Evolutionary conservation across 1,140 invertebrate species (phyloP), one percentile per base, ranked within the genome.

Genomic region (Metopolophium dirhodum): DNA sequence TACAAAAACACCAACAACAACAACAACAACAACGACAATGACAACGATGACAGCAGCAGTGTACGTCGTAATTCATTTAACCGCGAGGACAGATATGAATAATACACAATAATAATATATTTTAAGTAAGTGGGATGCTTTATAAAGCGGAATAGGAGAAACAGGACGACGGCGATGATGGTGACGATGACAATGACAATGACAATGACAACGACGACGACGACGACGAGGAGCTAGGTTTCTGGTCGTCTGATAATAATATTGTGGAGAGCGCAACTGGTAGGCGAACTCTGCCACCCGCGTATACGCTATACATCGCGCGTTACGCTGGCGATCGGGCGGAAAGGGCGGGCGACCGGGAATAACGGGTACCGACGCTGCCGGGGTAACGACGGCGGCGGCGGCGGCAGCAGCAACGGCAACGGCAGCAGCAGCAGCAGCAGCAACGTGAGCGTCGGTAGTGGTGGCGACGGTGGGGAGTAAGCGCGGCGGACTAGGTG

Each of bases 221-320:
- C 37, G 51, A 68, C 9, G 54, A 22, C 23, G 54, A 30, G 23
- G 37, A 90, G 54, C 30, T 68, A 91, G 30, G 45, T 77, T 91
- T 35, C 14, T n/a, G 54, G 14, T 61, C 41, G 90, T 91, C 61
- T 18, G 90, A 77, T 68, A 68, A 68, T 68, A 68, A 68, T 77
- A 89, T 57, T 41, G 87, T 49, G 87, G 91, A 54, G 91, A 54
- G 91, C 91, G 91, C 91, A 93, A 93, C 91, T 93, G 91, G 91
- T 93, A 93, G 91, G 91, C 54, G 82, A 57, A 77, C 30, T n/a
- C 68, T 20, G 47, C 61, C 90, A 22, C 87, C 87, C 22, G 22
- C 22, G n/a, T 30, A 18, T 22, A 37, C 1, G 35, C 30, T 89
- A 89, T 37, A 7, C 22, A 4, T 54, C 2, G n/a, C 87, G 87